Evolutionary conservation across 2,797 vertebrate species (phyloP).

Genomic region (Malurus leucopterus): DNA sequence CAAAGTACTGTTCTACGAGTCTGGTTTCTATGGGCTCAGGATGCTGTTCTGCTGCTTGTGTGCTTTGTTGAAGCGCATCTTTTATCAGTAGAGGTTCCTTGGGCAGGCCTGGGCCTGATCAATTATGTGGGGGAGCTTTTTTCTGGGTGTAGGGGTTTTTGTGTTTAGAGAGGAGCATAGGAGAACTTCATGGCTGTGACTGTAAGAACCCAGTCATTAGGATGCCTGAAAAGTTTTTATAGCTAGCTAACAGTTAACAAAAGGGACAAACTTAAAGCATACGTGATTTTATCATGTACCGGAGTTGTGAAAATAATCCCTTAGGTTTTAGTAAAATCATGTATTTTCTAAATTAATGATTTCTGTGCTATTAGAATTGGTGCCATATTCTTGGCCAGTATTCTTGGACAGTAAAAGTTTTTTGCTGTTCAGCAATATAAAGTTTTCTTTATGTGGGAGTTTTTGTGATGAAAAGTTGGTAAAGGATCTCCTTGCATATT

Average conservation of each 20-base stretch:
- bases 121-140: neutral
- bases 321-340: neutral
- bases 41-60: neutral
- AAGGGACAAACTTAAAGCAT: neutral
- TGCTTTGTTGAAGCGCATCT: neutral
- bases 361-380: neutral
- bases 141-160: neutral
- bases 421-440: neutral
- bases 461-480: neutral
- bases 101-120: neutral
- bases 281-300: neutral
- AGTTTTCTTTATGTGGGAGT: neutral
- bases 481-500: neutral
- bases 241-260: neutral
- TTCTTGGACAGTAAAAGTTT: neutral
- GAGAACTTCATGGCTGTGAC: neutral
- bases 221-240: neutral
- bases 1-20: neutral
- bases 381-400: neutral
- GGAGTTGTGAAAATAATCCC: neutral
- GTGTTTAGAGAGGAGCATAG: neutral
- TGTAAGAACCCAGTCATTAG: neutral
- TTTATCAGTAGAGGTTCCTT: neutral
- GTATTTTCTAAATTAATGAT: neutral
- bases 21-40: neutral